Conservation (phyloP, 2,113 vertebrate genomes). For the Dromaius novaehollandiae region DNA sequence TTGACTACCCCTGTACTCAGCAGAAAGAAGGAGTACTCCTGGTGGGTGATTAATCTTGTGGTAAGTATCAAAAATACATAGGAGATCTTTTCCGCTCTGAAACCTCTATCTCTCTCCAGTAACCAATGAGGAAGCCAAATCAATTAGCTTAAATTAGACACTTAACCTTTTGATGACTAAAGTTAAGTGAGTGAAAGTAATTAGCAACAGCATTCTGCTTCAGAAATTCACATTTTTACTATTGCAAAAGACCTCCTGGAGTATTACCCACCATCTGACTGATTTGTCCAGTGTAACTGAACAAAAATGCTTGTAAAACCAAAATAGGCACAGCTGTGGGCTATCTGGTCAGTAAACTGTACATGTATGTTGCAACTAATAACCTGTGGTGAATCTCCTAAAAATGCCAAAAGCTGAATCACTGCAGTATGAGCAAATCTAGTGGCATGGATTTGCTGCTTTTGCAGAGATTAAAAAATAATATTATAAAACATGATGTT, state of each 20-base stretch:
- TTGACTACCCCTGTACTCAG: neutral
- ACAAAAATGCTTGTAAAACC: slow-evolving; percentile 51
- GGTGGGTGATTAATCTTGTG: neutral
- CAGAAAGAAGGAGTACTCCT: neutral
- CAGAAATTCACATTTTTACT: neutral
- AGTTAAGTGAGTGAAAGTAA: neutral
- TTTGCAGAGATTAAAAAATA: neutral
- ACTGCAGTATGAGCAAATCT: neutral
- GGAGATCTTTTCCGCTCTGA: neutral
- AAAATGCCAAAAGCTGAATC: slow-evolving; percentile 8
- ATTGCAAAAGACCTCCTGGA: slow-evolving; percentile 3
- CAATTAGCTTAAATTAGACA: neutral
- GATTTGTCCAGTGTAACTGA: neutral
- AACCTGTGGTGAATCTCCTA: neutral
- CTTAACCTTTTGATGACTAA: neutral
- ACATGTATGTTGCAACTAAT: neutral
- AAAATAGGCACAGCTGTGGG: neutral
- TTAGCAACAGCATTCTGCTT: neutral
- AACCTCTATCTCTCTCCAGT: neutral
- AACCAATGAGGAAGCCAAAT: neutral
- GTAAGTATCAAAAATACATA: neutral
- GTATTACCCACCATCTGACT: neutral
- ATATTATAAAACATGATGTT: neutral
- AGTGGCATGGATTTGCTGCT: neutral
- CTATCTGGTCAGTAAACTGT: neutral